Percentiles rank a stretch among this genome's conserved stretches.
These are phyloP conservation scores for Mionectes olivaceus DNA, from an alignment of 2,797 vertebrate species.

Conservation along the genomic window DNA sequence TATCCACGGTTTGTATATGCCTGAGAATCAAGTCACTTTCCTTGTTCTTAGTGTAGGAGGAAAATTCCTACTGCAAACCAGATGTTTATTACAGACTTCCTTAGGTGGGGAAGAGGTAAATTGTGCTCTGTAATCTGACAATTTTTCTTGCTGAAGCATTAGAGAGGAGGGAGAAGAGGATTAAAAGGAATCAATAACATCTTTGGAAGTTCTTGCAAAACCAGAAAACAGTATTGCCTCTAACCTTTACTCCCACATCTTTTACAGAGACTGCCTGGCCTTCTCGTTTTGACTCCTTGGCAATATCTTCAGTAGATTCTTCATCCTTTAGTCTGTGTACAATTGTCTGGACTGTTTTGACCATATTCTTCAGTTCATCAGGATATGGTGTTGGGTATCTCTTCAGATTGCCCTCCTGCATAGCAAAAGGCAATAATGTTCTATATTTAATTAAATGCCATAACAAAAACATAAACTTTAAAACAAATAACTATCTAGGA, in stretches of 20 bases:
- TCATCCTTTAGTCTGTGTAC: conserved; percentile 96
- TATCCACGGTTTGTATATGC: background rate
- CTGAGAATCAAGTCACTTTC: background rate
- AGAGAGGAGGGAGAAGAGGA: background rate
- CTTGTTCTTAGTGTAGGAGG: background rate
- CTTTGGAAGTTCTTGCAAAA: background rate
- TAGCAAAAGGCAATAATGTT: background rate
- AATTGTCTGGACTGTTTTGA: conserved; percentile 97
- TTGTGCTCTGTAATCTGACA: background rate
- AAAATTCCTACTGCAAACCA: background rate
- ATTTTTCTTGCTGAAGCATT: background rate
- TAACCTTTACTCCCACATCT: conserved; percentile 91
- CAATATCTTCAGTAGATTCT: conserved; percentile 85
- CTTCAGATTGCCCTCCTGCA: conserved; percentile 95
- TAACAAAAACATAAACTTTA: background rate
- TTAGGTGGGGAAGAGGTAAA: background rate
- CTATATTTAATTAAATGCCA: background rate
- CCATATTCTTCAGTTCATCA: conserved; percentile 99
- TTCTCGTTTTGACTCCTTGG: conserved; percentile 85
- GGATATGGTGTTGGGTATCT: conserved; percentile 98
- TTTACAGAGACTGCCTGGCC: conserved; percentile 87
- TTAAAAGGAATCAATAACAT: background rate
- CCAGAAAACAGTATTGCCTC: background rate
- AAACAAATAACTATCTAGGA: background rate
- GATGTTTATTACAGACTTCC: background rate